Base-by-base conservation (phyloP, 2,113 vertebrate genomes). In the Atlantisia rogersi region DNA sequence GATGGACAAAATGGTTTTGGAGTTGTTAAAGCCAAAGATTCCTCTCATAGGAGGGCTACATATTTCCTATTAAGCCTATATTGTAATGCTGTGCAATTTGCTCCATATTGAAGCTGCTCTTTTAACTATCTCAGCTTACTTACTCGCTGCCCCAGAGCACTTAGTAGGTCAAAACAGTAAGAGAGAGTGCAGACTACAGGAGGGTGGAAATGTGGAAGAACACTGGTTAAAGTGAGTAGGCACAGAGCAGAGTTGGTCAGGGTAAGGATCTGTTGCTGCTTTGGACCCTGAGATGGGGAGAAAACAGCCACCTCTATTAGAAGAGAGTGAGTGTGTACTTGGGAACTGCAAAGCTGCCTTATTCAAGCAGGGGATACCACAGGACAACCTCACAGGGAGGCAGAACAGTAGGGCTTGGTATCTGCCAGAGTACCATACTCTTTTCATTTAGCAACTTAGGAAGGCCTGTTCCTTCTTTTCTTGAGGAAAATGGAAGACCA, bases 11-110 rank as follows among this genome's bases (percentile, higher is more conserved):
- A 82, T 85, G 3, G 78, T 64, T 91, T 86, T 73, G 39, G n/a
- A 39, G 50, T 78, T 62, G 71, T 73, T 93, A 82, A 97, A 95
- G 75, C 96, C 97, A 97, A 97, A 97, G 94, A 96, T 53, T 91
- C 86, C 71, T 84, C 78, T 93, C 1, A 0, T 90, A 60, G 52
- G 60, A 95, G 65, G 79, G 60, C 63, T 9, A 2, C 5, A 3
- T 70, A 53, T 93, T 90, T 92, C 46, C 48, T 94, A 3, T 68
- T 59, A 74, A 77, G 76, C 37, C 35, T 88, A n/a, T 81, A 63
- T 55, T 85, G 32, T 77, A 82, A 70, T 75, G 52, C 69, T 91
- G 69, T 86, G 76, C 81, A 74, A 52, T 82, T 86, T 77, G 31
- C 15, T 86, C 14, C 35, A 10, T 63, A 83, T 77, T 95, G n/a